Evolutionary conservation across 2,888 invertebrate genomes (phyloP).

Genomic region (Drosophila lacicola): DNA sequence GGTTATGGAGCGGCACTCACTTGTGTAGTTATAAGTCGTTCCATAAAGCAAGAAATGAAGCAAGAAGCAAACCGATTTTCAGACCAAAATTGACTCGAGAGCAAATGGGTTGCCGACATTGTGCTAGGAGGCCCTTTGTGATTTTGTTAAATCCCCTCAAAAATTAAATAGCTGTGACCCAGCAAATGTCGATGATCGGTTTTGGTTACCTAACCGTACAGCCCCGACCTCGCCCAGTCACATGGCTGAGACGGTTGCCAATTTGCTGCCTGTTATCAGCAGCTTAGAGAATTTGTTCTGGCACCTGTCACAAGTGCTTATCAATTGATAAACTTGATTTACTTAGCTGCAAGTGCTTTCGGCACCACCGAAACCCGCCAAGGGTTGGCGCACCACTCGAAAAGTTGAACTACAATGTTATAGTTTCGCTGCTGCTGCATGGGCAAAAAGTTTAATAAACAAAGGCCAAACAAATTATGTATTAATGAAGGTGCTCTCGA

Average conservation of each 20-base stretch:
- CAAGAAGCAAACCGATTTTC: background rate
- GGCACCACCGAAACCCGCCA: background rate
- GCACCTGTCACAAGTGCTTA: conserved; percentile 66
- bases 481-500: background rate
- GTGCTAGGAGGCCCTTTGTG: background rate
- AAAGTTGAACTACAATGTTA: background rate
- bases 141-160: background rate
- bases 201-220: conserved; percentile 4
- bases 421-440: conserved; percentile 9
- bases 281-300: conserved; percentile 36
- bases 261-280: conserved; percentile 23
- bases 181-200: conserved; percentile 8
- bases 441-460: background rate
- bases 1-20: conserved; percentile 24
- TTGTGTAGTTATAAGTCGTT: conserved; percentile 24
- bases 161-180: conserved; percentile 19
- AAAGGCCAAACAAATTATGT: conserved; percentile 7
- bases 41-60: conserved; percentile 1
- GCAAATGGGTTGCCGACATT: conserved; percentile 18
- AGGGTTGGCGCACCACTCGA: conserved; percentile 2
- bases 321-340: conserved; percentile 40
- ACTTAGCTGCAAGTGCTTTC: conserved; percentile 7
- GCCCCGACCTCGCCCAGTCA: background rate
- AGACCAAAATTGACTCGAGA: conserved; percentile 3
- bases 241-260: conserved; percentile 12